These are phyloP conservation scores for Sinosuthora webbiana DNA, from an alignment of 2,113 vertebrate genomes.

Conservation along the genomic window DNA sequence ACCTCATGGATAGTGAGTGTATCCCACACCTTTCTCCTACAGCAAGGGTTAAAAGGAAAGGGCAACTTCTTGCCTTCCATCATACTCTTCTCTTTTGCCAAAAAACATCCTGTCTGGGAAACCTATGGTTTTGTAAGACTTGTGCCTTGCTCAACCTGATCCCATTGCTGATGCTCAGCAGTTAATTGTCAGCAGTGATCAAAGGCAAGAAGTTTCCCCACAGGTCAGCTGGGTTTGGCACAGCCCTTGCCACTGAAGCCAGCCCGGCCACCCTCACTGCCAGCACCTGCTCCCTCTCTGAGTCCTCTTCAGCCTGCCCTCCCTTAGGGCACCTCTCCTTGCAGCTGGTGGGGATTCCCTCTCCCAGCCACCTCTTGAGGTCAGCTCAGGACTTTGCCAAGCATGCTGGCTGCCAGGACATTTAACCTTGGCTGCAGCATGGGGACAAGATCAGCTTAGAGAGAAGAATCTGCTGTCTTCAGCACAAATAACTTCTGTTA, in stretches of 20 bases:
- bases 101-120: background rate
- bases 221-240: background rate
- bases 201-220: background rate
- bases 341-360: background rate
- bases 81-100: background rate
- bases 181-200: background rate
- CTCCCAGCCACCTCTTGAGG: background rate
- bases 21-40: background rate
- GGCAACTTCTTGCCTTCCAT: background rate
- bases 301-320: background rate
- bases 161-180: background rate
- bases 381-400: background rate
- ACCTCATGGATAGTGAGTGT: background rate
- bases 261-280: fast-evolving
- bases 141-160: background rate
- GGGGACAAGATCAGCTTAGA: fast-evolving
- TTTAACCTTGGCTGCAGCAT: background rate
- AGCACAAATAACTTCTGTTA: background rate
- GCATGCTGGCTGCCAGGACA: background rate
- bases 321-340: fast-evolving
- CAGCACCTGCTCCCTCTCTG: background rate
- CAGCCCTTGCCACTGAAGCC: background rate
- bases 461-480: background rate
- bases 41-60: background rate
- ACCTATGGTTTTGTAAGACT: background rate